These are phyloP conservation scores for Andricus grossulariae DNA, from an alignment of 1,140 invertebrate species.

Conservation along the genomic window DNA sequence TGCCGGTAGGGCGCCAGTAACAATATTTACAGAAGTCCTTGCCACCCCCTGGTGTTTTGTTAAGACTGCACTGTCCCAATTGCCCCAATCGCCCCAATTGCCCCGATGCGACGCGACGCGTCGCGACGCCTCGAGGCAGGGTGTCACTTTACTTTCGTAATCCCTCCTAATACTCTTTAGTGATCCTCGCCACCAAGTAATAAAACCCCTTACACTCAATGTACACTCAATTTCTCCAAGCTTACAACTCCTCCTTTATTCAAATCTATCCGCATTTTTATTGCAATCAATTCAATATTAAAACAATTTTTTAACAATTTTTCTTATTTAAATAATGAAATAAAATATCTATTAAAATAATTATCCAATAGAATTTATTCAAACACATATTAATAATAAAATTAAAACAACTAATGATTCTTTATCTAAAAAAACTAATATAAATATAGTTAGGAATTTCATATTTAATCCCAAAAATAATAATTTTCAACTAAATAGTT, in stretches of 20 bases:
- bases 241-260: slow-evolving; percentile 66
- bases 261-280: slow-evolving; percentile 72
- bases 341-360: too few relatives aligned
- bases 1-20: slow-evolving; percentile 72
- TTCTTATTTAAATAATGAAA: too few relatives aligned
- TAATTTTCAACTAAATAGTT: too few relatives aligned
- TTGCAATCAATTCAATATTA: slow-evolving; percentile 52
- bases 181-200: slow-evolving; percentile 63
- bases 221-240: slow-evolving; percentile 73
- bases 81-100: too few relatives aligned
- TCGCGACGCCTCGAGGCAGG: slow-evolving; percentile 54
- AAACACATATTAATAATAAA: too few relatives aligned
- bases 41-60: slow-evolving; percentile 72
- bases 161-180: slow-evolving; percentile 73
- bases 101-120: too few relatives aligned
- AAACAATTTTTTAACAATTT: too few relatives aligned
- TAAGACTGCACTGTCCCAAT: slow-evolving; percentile 68
- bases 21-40: slow-evolving; percentile 74
- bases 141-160: slow-evolving; percentile 72
- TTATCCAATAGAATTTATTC: too few relatives aligned
- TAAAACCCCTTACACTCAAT: slow-evolving; percentile 73
- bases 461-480: too few relatives aligned
- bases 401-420: too few relatives aligned
- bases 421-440: too few relatives aligned
- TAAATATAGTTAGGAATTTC: too few relatives aligned